Percentiles rank a stretch among this genome's conserved stretches.
Evolutionary conservation across 2,113 vertebrate species (phyloP).

Genomic region (Dasyornis broadbenti): DNA sequence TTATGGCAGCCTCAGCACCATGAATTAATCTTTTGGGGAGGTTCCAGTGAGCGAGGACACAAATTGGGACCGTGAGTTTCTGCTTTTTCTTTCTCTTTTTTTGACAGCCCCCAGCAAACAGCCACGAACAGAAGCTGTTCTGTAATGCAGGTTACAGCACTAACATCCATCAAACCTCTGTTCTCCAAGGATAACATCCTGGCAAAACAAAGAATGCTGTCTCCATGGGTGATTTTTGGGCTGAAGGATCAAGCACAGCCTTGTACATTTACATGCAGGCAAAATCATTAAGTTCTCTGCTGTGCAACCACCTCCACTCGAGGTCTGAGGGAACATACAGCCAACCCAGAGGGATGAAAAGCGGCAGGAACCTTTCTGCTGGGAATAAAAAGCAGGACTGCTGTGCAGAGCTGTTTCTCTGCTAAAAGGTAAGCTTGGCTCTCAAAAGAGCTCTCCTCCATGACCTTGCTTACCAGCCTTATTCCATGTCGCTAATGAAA

Average conservation of each 20-base stretch:
- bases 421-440: not conserved
- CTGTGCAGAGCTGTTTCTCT: not conserved
- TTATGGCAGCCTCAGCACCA: not conserved
- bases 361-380: not conserved
- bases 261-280: not conserved
- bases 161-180: not conserved
- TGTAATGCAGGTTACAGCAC: not conserved
- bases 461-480: not conserved
- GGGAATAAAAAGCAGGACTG: not conserved
- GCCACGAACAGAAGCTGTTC: rapidly evolving
- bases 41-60: not conserved
- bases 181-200: not conserved
- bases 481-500: not conserved
- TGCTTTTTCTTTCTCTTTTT: not conserved
- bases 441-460: not conserved
- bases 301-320: not conserved
- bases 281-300: not conserved
- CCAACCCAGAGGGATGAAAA: not conserved
- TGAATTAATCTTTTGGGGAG: not conserved
- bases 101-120: not conserved
- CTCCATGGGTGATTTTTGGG: not conserved
- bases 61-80: not conserved
- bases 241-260: not conserved
- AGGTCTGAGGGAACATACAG: not conserved
- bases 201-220: not conserved